Percentiles rank a stretch among this genome's conserved stretches.
Conservation (phyloP, 2,113 vertebrate genomes). For the Ivindomyrus marchei region DNA sequence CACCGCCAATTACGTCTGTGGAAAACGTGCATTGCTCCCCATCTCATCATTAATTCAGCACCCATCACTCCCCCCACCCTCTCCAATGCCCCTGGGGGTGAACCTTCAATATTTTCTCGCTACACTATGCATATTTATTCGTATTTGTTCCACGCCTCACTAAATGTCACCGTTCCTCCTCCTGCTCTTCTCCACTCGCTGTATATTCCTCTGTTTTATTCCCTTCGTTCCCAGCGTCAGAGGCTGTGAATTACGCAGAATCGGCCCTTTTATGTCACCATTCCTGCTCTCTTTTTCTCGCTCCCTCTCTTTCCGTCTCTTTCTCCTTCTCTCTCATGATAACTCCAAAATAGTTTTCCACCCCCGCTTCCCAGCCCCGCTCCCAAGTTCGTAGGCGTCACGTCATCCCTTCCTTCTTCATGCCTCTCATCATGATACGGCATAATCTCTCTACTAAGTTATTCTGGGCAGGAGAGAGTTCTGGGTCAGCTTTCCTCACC, state of each 20-base stretch:
- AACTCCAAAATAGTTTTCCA: background rate
- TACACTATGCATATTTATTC: slow-evolving; percentile 11
- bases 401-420: background rate
- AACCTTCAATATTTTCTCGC: slow-evolving; percentile 6
- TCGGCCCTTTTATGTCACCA: background rate
- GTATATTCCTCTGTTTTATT: background rate
- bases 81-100: background rate
- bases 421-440: background rate
- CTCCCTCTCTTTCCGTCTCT: background rate
- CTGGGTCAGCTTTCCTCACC: background rate
- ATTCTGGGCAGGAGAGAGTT: background rate
- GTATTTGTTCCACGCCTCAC: background rate
- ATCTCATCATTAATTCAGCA: slow-evolving; percentile 17
- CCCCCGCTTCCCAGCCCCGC: background rate
- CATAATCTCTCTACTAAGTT: background rate
- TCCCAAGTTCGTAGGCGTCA: too few relatives aligned
- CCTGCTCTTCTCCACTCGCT: background rate
- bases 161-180: slow-evolving; percentile 10
- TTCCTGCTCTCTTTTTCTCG: background rate
- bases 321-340: background rate
- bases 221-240: background rate
- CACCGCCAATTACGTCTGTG: background rate
- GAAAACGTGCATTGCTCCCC: background rate
- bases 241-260: background rate
- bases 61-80: background rate